phyloP scores from a whole-genome alignment of 1,140 invertebrate species.

The Tetramorium parvispinum region DNA sequence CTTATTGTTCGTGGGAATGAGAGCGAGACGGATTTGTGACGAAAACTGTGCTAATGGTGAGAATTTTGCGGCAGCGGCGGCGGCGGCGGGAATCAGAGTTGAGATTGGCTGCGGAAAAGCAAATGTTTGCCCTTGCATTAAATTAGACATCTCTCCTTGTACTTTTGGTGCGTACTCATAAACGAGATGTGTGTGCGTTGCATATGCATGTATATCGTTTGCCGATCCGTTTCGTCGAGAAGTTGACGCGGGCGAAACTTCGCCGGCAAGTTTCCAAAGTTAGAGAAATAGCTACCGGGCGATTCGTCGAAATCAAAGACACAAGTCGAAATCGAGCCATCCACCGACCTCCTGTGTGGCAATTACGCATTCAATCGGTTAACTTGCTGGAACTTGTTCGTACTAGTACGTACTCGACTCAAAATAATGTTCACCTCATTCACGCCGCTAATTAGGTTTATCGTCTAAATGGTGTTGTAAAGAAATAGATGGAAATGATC shows the following conservation, averaged over 20 bases:
- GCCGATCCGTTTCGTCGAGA: constrained; percentile 39
- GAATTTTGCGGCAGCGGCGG: constrained; percentile 20
- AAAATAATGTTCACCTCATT: neutral
- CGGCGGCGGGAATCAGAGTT: neutral
- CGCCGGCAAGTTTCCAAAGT: constrained; percentile 44
- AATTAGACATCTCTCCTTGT: constrained; percentile 33
- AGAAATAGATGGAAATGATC: neutral
- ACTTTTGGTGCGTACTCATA: neutral
- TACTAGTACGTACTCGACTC: neutral
- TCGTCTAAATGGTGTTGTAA: neutral
- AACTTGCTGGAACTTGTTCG: constrained; percentile 9
- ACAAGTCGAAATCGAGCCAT: neutral
- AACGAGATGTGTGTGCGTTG: neutral
- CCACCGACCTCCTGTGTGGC: neutral
- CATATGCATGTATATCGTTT: neutral
- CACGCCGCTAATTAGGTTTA: constrained; percentile 3
- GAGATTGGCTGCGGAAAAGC: constrained; percentile 11
- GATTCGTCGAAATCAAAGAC: constrained; percentile 62
- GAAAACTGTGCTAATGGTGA: constrained; percentile 16
- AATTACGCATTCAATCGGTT: constrained; percentile 36
- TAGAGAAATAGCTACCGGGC: constrained; percentile 38
- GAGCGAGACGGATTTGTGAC: neutral
- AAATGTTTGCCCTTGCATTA: constrained; percentile 45
- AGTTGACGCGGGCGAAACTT: constrained; percentile 51
- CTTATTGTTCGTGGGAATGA: neutral